Percentiles rank a stretch among this genome's conserved stretches.
Conservation (phyloP, 2,113 vertebrate genomes). For the Tringa solitaria region DNA sequence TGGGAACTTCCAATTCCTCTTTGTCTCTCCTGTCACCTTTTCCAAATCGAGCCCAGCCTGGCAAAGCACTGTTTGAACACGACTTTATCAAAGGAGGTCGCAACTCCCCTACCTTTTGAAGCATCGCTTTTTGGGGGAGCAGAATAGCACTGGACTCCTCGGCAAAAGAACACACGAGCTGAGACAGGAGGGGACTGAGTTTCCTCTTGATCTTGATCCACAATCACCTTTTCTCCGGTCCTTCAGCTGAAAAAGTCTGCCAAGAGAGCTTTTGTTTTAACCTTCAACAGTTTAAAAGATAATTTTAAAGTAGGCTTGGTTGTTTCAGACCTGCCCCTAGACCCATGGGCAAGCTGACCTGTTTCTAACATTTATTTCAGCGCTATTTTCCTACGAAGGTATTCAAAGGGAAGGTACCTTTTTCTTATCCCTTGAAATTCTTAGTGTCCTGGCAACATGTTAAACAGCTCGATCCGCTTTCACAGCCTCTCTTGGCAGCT, state of each 20-base stretch:
- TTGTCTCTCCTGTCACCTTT: neutral
- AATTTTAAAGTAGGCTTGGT: neutral
- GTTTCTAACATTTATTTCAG: neutral
- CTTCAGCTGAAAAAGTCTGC: neutral
- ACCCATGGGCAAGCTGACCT: neutral
- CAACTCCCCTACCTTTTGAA: neutral
- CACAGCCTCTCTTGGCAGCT: neutral
- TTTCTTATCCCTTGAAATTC: neutral
- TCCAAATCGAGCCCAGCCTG: neutral
- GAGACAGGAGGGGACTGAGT: neutral
- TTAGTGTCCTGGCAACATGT: neutral
- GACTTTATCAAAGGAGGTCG: neutral
- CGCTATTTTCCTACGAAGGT: neutral
- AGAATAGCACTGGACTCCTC: neutral
- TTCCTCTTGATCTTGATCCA: neutral
- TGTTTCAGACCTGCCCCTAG: neutral
- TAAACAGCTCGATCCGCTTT: neutral
- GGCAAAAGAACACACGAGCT: neutral
- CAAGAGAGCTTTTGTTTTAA: neutral
- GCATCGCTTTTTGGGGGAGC: neutral
- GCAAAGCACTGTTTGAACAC: neutral
- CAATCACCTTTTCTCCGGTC: neutral
- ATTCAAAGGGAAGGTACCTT: neutral
- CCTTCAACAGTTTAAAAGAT: neutral
- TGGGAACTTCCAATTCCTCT: neutral